These are phyloP conservation scores for Ophiothrix spiculata DNA, from an alignment of 35 echinoderm and acorn worm genomes.

Conservation along the genomic window DNA sequence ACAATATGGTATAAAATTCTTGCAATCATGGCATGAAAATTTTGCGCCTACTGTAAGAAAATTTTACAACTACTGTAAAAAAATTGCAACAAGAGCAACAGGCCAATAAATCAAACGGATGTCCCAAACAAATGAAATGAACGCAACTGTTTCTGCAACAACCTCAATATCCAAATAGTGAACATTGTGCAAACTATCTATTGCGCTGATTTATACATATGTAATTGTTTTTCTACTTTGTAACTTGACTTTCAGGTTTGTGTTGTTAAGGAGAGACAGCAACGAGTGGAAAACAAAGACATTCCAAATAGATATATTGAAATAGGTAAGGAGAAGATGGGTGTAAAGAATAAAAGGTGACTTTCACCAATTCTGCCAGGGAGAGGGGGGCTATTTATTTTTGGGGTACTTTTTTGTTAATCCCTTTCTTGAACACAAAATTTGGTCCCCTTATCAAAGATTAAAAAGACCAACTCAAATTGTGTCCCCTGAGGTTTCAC, in stretches of 20 bases:
- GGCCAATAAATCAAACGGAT: no score
- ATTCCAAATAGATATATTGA: conserved; percentile 68
- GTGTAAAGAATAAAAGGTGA: neutral
- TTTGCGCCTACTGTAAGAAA: no score
- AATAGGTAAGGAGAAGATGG: conserved; percentile 68
- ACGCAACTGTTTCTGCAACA: no score
- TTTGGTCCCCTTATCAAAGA: neutral
- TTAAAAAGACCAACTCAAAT: neutral
- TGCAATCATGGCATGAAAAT: no score
- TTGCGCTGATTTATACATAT: neutral
- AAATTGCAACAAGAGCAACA: no score
- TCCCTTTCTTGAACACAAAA: neutral
- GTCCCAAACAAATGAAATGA: no score
- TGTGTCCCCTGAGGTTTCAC: neutral
- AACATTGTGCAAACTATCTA: no score
- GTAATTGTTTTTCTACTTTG: neutral
- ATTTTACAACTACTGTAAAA: no score
- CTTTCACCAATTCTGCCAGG: neutral
- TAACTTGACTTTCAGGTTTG: conserved; percentile 59
- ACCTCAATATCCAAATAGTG: no score
- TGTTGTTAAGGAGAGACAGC: conserved; percentile 52
- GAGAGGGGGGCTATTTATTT: no score
- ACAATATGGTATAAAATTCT: no score
- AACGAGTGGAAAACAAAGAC: conserved; percentile 31
- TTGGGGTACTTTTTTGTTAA: neutral